phyloP scores from a whole-genome alignment of 2,888 invertebrate genomes.

The Deilephila porcellus region DNA sequence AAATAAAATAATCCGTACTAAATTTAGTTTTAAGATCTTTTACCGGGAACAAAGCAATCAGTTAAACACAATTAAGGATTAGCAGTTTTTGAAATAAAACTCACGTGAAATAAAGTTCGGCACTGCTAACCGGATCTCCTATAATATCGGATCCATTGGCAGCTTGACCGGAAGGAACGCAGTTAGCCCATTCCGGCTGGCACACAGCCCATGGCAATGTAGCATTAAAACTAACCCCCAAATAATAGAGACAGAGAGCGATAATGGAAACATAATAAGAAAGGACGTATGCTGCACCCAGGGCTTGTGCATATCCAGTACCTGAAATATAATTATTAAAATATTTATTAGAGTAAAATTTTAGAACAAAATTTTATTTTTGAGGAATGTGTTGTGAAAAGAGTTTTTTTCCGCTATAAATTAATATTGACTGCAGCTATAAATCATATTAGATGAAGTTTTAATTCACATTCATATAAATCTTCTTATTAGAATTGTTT shows the following conservation, averaged over 20 bases:
- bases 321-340: conserved; percentile 68
- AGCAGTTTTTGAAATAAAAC: conserved; percentile 45
- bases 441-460: no score
- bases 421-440: no score
- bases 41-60: no score
- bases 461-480: no score
- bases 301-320: conserved; percentile 88
- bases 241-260: conserved; percentile 89
- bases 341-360: not conserved
- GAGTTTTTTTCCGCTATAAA: no score
- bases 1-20: no score
- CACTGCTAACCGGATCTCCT: conserved; percentile 75
- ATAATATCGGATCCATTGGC: conserved; percentile 47
- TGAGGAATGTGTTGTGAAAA: no score
- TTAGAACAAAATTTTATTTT: no score
- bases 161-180: conserved; percentile 69
- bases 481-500: no score
- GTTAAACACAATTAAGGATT: not conserved
- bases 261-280: conserved; percentile 92
- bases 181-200: conserved; percentile 81
- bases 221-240: conserved; percentile 88
- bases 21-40: no score
- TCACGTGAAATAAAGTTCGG: conserved; percentile 86
- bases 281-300: conserved; percentile 87
- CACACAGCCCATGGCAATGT: conserved; percentile 91